phyloP scores from a whole-genome alignment of 2,888 invertebrate species.

The Amiota minor region DNA sequence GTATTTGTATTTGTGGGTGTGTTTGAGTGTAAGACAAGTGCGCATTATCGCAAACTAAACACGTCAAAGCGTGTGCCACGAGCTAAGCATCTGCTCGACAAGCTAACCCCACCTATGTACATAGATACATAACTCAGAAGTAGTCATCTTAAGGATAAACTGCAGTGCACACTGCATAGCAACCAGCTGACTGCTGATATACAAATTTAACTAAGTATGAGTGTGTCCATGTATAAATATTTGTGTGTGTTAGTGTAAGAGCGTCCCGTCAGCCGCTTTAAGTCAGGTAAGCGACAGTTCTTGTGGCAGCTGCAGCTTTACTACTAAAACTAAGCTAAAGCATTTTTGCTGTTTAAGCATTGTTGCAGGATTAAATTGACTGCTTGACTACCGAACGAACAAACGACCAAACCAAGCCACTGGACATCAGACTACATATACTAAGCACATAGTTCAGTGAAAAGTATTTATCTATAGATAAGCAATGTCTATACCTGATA shows the following conservation, averaged over 20 bases:
- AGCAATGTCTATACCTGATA: background rate
- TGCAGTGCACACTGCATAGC: background rate
- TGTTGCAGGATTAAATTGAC: slow-evolving; percentile 15
- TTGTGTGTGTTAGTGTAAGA: background rate
- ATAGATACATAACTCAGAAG: slow-evolving; percentile 15
- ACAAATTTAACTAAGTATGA: background rate
- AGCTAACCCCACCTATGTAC: slow-evolving; percentile 7
- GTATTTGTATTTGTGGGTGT: background rate
- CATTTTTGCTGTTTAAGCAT: slow-evolving; percentile 23
- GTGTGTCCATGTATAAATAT: background rate
- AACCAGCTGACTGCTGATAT: slow-evolving; percentile 14
- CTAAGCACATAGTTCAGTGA: background rate
- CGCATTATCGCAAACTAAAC: slow-evolving; percentile 37
- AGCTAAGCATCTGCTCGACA: slow-evolving; percentile 29
- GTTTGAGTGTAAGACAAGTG: slow-evolving; percentile 2
- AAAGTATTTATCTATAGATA: background rate
- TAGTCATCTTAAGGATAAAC: slow-evolving; percentile 10
- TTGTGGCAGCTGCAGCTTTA: background rate
- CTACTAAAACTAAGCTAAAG: slow-evolving; percentile 18
- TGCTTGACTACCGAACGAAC: background rate
- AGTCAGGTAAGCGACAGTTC: background rate
- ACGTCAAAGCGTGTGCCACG: slow-evolving; percentile 32
- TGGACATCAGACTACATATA: background rate
- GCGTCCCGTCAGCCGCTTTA: background rate
- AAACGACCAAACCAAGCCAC: background rate